A percentile compares a stretch with the other conserved stretches of the same genome.
These are phyloP conservation scores for Gnathonemus longibarbis DNA, from an alignment of 2,113 vertebrate genomes.

Conservation along the genomic window DNA sequence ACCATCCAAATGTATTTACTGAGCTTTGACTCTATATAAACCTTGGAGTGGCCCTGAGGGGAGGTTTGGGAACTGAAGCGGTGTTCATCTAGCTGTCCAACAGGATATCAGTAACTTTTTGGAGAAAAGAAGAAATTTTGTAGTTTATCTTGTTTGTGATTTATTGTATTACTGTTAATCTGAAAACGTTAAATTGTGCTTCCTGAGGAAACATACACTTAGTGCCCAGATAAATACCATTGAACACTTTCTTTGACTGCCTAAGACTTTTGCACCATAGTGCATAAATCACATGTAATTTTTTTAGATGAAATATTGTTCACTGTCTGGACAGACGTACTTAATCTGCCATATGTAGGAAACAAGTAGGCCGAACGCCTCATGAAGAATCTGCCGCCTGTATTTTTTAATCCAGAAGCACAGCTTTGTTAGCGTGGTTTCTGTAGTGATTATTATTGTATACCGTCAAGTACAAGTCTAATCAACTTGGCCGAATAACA, in stretches of 20 bases:
- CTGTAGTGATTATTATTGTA: not conserved
- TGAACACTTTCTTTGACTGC: not conserved
- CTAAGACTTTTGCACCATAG: not conserved
- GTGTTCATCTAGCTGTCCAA: not conserved
- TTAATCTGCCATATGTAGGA: not conserved
- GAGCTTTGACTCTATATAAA: not conserved
- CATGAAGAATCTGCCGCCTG: not conserved
- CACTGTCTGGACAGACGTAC: not conserved
- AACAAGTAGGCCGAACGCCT: not conserved
- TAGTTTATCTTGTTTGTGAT: not conserved
- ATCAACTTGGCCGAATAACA: not conserved
- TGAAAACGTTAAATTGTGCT: not conserved
- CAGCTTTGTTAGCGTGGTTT: not conserved
- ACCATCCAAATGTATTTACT: not conserved
- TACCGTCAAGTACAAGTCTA: not conserved
- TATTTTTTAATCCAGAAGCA: not conserved
- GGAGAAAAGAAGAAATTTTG: not conserved
- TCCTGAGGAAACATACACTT: not conserved
- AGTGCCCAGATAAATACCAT: not conserved
- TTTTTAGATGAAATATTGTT: not conserved
- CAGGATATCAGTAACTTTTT: not conserved
- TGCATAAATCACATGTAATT: not conserved
- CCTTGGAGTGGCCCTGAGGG: not conserved
- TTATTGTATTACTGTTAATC: not conserved
- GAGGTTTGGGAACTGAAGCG: not conserved